These are phyloP conservation scores for Oithona nana DNA, from an alignment of 2,888 invertebrate species.

Conservation along the genomic window DNA sequence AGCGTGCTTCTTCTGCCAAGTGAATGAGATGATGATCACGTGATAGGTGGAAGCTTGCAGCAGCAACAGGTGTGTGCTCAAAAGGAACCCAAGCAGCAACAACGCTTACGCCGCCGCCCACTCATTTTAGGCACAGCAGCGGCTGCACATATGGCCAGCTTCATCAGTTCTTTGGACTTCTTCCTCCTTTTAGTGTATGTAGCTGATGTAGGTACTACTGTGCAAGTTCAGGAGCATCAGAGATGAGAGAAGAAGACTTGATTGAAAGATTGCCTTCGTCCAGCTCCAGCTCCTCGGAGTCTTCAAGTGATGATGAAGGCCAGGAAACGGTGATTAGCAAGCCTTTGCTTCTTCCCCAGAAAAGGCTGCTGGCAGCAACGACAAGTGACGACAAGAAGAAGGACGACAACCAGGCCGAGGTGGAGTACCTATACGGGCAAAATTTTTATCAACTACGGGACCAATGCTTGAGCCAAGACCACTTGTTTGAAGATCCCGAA, in stretches of 20 bases:
- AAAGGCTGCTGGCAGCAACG: background rate
- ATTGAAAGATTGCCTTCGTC: background rate
- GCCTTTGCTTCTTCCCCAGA: background rate
- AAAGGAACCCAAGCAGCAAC: too few relatives aligned
- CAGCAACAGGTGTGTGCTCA: too few relatives aligned
- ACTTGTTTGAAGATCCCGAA: conserved; percentile 16
- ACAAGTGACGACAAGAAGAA: background rate
- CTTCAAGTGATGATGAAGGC: background rate
- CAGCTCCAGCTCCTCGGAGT: background rate
- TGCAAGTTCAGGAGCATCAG: too few relatives aligned
- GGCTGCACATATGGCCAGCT: too few relatives aligned
- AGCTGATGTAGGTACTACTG: too few relatives aligned
- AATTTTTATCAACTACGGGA: conserved; percentile 7
- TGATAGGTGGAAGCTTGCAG: too few relatives aligned
- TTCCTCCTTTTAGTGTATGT: too few relatives aligned
- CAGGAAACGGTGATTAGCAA: background rate
- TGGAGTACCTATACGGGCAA: conserved; percentile 14
- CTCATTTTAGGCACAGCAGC: too few relatives aligned
- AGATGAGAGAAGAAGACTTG: background rate
- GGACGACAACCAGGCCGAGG: background rate
- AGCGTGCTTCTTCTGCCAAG: too few relatives aligned
- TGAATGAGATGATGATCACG: too few relatives aligned
- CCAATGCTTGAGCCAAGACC: background rate
- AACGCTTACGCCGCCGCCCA: too few relatives aligned
- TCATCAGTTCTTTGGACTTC: too few relatives aligned